These are phyloP conservation scores for Labia minor DNA, from an alignment of 2,888 invertebrate species.

Conservation along the genomic window DNA sequence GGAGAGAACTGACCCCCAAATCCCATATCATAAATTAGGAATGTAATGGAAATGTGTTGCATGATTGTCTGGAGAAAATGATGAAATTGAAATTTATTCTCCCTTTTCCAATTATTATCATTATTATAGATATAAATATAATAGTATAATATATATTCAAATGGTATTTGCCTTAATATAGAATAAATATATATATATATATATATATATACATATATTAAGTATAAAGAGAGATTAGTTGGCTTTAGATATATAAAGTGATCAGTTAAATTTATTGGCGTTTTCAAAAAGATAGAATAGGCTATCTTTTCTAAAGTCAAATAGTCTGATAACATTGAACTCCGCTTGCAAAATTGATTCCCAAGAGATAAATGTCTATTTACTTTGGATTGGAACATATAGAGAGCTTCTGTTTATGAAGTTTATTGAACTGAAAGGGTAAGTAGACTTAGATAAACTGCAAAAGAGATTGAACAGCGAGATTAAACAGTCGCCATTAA, in stretches of 20 bases:
- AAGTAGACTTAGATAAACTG: not conserved
- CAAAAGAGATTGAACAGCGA: not conserved
- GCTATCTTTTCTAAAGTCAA: conserved; percentile 5
- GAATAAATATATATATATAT: too few species aligned
- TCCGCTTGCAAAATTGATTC: conserved; percentile 3
- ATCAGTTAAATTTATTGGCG: not conserved
- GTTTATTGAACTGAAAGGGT: conserved; percentile 13
- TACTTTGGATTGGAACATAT: not conserved
- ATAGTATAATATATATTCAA: too few species aligned
- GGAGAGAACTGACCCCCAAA: too few species aligned
- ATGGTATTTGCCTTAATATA: too few species aligned
- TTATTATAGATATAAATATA: too few species aligned
- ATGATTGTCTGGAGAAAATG: too few species aligned
- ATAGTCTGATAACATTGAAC: not conserved
- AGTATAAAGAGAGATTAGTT: too few species aligned
- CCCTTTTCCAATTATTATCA: too few species aligned
- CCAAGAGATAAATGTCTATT: conserved; percentile 13
- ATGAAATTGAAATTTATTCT: too few species aligned
- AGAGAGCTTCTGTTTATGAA: not conserved
- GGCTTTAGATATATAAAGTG: not conserved
- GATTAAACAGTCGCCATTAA: not conserved
- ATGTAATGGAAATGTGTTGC: too few species aligned
- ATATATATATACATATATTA: too few species aligned
- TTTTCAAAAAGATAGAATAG: not conserved
- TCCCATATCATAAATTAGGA: too few species aligned